These are phyloP conservation scores for Limnephilus auricula DNA, from an alignment of 2,888 invertebrate genomes.

Conservation along the genomic window DNA sequence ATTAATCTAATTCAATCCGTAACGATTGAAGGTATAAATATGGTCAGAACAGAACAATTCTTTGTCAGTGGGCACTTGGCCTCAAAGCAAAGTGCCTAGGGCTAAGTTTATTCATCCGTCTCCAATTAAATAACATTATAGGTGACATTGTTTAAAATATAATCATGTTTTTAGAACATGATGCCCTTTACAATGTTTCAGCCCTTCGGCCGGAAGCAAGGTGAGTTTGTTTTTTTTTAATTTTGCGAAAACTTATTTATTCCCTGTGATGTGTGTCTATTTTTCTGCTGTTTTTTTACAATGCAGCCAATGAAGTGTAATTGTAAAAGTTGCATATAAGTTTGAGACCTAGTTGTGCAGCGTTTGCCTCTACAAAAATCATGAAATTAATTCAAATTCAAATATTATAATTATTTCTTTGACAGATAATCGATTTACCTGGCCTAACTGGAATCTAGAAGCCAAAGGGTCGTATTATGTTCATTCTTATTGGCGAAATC, in stretches of 20 bases:
- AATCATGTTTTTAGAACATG: constrained; percentile 61
- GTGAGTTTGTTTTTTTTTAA: constrained; percentile 47
- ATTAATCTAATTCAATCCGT: constrained; percentile 39
- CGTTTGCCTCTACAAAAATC: no score
- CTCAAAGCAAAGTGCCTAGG: constrained; percentile 64
- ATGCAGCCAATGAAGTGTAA: no score
- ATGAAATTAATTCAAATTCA: no score
- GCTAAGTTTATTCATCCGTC: constrained; percentile 37
- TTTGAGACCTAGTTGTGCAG: no score
- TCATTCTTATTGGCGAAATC: no score
- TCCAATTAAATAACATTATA: background rate
- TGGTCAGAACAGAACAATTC: background rate
- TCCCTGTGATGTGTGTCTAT: background rate
- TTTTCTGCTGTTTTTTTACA: background rate
- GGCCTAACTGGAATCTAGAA: no score
- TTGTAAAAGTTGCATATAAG: no score
- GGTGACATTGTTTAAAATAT: background rate
- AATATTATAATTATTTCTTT: no score
- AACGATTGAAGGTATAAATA: constrained; percentile 37
- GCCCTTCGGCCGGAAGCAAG: constrained; percentile 62
- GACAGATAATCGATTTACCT: no score
- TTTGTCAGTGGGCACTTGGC: constrained; percentile 64
- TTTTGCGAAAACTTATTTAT: background rate
- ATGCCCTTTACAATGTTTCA: constrained; percentile 55
- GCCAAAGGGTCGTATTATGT: no score